A percentile compares a stretch with the other conserved stretches of the same genome.
These are phyloP conservation scores for Corythaeola cristata DNA, from an alignment of 2,113 vertebrate species.

Conservation along the genomic window DNA sequence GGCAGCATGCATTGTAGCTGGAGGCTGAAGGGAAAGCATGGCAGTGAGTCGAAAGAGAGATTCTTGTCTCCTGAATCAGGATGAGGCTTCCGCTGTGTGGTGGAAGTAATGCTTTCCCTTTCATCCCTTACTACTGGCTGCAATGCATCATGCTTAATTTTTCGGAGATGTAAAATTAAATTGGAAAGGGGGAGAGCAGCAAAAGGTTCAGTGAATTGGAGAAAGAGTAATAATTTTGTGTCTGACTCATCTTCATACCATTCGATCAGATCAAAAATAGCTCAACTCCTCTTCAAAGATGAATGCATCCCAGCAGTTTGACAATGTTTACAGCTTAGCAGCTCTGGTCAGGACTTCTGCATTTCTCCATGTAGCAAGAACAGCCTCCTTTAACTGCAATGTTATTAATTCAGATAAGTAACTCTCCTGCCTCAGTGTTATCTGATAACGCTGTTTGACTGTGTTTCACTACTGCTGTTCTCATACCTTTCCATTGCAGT, in stretches of 20 bases:
- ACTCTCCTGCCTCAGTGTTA: not conserved
- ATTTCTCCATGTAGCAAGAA: not conserved
- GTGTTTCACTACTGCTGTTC: not conserved
- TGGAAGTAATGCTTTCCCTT: not conserved
- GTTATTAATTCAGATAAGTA: not conserved
- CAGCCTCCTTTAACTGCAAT: not conserved
- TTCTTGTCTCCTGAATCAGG: not conserved
- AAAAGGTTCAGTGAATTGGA: not conserved
- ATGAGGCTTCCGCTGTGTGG: not conserved
- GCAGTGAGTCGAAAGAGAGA: not conserved
- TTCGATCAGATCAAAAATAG: not conserved
- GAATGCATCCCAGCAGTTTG: not conserved
- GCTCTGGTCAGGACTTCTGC: not conserved
- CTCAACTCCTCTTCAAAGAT: not conserved
- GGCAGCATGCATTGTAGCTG: not conserved
- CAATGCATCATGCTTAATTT: not conserved
- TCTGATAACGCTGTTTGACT: not conserved
- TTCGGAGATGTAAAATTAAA: constrained; percentile 7
- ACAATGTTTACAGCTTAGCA: not conserved
- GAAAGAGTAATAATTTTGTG: not conserved
- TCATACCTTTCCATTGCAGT: not conserved
- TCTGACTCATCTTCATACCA: not conserved
- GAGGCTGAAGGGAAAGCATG: not conserved
- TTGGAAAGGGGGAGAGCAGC: not conserved
- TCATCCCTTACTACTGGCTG: not conserved